Conservation (phyloP, 2,113 vertebrate genomes). For the Penelope pileata region DNA sequence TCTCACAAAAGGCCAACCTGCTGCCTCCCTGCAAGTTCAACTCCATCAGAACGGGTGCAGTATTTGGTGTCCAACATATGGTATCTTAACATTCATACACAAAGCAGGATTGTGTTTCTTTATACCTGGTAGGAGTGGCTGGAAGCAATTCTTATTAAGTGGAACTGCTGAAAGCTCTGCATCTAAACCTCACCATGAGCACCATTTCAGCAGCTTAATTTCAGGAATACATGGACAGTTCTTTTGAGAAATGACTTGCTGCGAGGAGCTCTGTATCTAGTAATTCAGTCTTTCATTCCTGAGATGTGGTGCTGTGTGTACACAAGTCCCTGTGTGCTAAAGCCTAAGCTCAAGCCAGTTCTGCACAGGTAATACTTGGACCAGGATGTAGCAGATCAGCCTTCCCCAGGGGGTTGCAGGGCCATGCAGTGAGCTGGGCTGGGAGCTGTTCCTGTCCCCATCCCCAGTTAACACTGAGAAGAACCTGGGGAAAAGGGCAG, state of each 20-base stretch:
- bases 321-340: background rate
- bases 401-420: background rate
- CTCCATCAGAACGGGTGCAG: background rate
- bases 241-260: background rate
- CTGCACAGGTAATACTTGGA: background rate
- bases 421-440: background rate
- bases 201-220: background rate
- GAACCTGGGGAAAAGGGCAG: background rate
- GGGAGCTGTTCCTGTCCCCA: background rate
- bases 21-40: background rate
- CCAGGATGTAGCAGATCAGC: background rate
- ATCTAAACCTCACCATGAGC: background rate
- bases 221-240: background rate
- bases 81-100: background rate
- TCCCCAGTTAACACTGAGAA: too few relatives aligned
- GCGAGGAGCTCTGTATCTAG: background rate
- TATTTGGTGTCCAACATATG: background rate
- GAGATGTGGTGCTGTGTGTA: background rate
- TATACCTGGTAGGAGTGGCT: background rate
- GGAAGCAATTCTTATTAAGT: conserved; percentile 1
- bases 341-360: background rate
- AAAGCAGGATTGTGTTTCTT: background rate
- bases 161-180: background rate
- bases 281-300: background rate
- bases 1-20: background rate